Evolutionary conservation across 2,113 vertebrate genomes (phyloP), one percentile per base, ranked within the genome.

Genomic region (Sceloporus undulatus): DNA sequence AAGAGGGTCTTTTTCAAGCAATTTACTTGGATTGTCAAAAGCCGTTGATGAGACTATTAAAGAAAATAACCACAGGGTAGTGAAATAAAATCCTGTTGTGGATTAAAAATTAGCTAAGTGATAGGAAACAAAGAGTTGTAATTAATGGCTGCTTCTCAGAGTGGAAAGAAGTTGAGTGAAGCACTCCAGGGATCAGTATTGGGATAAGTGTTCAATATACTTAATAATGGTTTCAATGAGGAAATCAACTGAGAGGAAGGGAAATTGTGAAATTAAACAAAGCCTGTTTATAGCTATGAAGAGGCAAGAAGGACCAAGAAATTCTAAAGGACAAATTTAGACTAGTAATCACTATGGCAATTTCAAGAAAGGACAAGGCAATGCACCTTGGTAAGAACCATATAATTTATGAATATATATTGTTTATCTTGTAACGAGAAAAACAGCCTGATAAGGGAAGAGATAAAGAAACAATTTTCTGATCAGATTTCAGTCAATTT

Each of bases 91-190:
- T 92, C 85, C 92, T 94, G 84, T 90, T 95, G 88, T 87, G 91
- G 87, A 94, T 94, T 94, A 92, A 95, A 95, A 93, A 94, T 86
- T 93, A 92, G 87, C 82, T 93, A 93, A 93, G 90, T 90, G 91
- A 81, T 89, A 93, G 90, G 85, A 94, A 95, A 93, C 84, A 95
- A 95, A 94, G 88, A 90, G 25, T 85, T 34, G 81, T 87, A 94
- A 94, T 93, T 92, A 94, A 95, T 90, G 89, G 68, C 75, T 92
- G 52, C 78, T 90, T 87, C 84, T 88, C 56, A 71, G 83, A 91
- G 85, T 42, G 54, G 73, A 90, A 91, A 80, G 91, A 92, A 96
- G 86, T 90, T 86, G 94, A 94, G 86, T 88, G 65, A 79, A 71
- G 42, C 92, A 89, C 91, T 89, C 88, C 85, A 68, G 92, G 90